phyloP scores from a whole-genome alignment of 2,888 invertebrate genomes.

The Capitulum mitella region DNA sequence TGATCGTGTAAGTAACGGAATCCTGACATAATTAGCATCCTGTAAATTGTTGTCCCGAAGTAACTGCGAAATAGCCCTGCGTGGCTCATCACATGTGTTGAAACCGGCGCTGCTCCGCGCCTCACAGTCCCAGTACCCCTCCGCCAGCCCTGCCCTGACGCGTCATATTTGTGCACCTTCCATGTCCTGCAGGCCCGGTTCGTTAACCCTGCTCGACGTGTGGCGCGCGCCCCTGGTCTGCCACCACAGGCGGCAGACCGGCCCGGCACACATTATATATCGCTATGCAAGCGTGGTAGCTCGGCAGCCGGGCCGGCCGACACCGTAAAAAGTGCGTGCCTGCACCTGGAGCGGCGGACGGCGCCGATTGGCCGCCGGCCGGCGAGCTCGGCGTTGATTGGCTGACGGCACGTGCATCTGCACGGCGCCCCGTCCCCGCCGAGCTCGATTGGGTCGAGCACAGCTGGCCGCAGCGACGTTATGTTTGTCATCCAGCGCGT shows the following conservation, averaged over 20 bases:
- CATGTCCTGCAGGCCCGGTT: background rate
- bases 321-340: conserved; percentile 16
- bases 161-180: no score
- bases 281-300: conserved; percentile 6
- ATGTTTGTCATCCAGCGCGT: background rate
- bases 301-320: background rate
- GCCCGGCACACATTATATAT: conserved; percentile 15
- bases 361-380: background rate
- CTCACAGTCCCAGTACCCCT: no score
- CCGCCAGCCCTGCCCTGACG: no score
- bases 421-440: background rate
- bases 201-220: background rate
- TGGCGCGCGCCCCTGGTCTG: no score
- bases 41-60: no score
- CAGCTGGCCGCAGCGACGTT: background rate
- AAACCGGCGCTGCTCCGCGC: no score
- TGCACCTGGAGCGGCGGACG: background rate
- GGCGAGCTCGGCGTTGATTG: background rate
- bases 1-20: no score
- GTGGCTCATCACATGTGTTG: no score
- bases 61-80: no score
- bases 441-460: background rate
- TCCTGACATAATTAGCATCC: no score
- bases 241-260: no score
- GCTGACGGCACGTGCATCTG: conserved; percentile 8